A percentile compares a stretch with the other conserved stretches of the same genome.
Evolutionary conservation across 1,140 invertebrate genomes (phyloP).

Genomic region (Rhyacophila brunnea): DNA sequence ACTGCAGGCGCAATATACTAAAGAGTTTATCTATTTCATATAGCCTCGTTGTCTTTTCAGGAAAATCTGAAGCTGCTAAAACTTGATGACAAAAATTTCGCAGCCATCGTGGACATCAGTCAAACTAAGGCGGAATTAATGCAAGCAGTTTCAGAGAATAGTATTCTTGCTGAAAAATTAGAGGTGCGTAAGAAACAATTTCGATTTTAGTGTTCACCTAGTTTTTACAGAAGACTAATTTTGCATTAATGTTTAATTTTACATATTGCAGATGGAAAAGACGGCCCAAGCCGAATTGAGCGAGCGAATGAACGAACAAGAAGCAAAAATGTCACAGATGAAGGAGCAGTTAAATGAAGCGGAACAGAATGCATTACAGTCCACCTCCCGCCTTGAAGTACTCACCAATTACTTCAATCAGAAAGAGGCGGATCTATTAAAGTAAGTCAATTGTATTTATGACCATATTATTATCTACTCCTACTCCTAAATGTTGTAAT

Average conservation of each 20-base stretch:
- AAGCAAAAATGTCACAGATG: conserved; percentile 47
- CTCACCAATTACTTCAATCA: conserved; percentile 86
- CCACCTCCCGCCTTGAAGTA: conserved; percentile 79
- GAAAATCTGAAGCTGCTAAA: conserved; percentile 49
- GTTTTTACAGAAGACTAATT: too few species aligned
- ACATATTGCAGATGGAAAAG: too few species aligned
- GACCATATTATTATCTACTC: too few species aligned
- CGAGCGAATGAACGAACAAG: conserved; percentile 43
- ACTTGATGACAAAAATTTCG: conserved; percentile 43
- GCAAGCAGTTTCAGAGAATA: conserved; percentile 27
- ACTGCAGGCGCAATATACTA: too few species aligned
- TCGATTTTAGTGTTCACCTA: too few species aligned
- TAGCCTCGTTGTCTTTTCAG: conserved; percentile 35
- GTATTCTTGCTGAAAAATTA: conserved; percentile 24
- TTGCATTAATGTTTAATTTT: too few species aligned
- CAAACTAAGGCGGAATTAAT: conserved; percentile 52
- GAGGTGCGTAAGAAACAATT: conserved; percentile 20
- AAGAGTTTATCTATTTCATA: too few species aligned
- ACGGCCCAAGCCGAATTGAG: conserved; percentile 37
- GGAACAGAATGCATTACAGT: conserved; percentile 76
- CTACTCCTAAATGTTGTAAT: too few species aligned
- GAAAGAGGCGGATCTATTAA: conserved; percentile 80
- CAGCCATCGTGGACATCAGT: conserved; percentile 47
- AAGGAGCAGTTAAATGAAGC: conserved; percentile 67
- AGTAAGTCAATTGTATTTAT: conserved; percentile 56